phyloP scores from a whole-genome alignment of 2,888 invertebrate genomes.

The Dasysyrphus tricinctus region DNA sequence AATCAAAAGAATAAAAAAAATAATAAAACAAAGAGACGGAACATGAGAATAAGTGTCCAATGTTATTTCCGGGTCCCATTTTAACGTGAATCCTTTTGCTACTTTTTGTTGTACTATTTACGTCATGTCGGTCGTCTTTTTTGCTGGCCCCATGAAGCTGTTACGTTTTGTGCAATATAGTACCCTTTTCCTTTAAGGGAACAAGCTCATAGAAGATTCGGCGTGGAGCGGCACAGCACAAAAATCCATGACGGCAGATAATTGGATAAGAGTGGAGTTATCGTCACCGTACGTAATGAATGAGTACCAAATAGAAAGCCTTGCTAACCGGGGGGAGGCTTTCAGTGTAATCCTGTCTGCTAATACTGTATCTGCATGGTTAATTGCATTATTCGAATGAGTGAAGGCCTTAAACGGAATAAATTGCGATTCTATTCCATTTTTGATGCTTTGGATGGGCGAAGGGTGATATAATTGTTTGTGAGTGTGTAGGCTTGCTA shows the following conservation, averaged over 20 bases:
- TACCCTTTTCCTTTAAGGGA: constrained; percentile 12
- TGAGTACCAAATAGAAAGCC: constrained; percentile 43
- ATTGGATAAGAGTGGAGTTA: constrained; percentile 73
- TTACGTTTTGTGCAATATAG: constrained; percentile 15
- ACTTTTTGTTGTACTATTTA: constrained; percentile 23
- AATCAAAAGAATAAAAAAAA: background rate
- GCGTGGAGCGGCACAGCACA: constrained; percentile 1
- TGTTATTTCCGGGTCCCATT: constrained; percentile 65
- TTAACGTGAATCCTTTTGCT: constrained; percentile 16
- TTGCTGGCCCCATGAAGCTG: constrained; percentile 22
- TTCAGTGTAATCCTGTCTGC: constrained; percentile 70
- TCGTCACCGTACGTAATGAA: constrained; percentile 71
- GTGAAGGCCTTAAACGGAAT: constrained; percentile 73
- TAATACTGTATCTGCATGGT: constrained; percentile 72
- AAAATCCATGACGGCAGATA: constrained; percentile 67
- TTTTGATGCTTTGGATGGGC: constrained; percentile 13
- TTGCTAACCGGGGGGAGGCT: constrained; percentile 41
- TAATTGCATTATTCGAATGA: constrained; percentile 76
- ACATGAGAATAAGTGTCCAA: constrained; percentile 64
- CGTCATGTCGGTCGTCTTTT: background rate
- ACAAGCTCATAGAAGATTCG: background rate
- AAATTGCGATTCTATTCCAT: constrained; percentile 66
- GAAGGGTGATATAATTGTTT: background rate
- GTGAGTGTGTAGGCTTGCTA: background rate
- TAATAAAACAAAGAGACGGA: constrained; percentile 21